Evolutionary conservation across 2,113 vertebrate genomes (phyloP), one percentile per base, ranked within the genome.

Genomic region (Hypocryptadius cinnamomeus): DNA sequence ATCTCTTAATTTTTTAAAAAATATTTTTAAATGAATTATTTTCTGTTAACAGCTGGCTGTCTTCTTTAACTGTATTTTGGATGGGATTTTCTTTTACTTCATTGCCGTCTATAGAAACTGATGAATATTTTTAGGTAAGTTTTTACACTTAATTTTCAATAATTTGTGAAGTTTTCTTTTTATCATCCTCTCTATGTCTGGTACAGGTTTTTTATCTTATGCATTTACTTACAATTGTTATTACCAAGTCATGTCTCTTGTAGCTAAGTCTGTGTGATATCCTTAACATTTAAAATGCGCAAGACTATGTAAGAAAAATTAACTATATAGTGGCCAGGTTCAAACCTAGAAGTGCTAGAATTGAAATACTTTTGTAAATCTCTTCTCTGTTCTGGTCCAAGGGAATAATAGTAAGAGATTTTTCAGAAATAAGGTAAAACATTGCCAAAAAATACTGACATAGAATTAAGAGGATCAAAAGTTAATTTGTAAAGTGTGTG

Each of bases 11-110:
- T 31, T 5, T 7, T 11, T 7, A 20, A 21, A 69, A 69, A 50
- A 22, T 57, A 47, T 89, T 89, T 89, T 79, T 76, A 93, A 91
- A 79, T 47, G 0, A 61, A 85, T 87, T 92, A 37, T 94, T 95
- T 22, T 96, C 48, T 93, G 13, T 95, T 91, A 91, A 91, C 89
- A 94, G 92, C 50, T 91, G 90, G 54, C 89, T 83, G 83, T 63
- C 64, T 94, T 90, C 90, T 73, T 86, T 79, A 80, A 42, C 76
- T 90, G 31, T 79, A 33, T 87, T 89, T 93, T 94, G 88, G 85
- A 94, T 86, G 56, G 60, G 51, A 94, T 85, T 94, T 94, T 82
- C 51, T 79, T 86, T 92, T 92, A 53, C 86, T 72, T 89, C 79
- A n/a, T 66, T 93, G 73, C 16, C 86, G 48, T 66, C 65, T 85